Evolutionary conservation across 2,113 vertebrate species (phyloP).

Genomic region (Ailurus styani): DNA sequence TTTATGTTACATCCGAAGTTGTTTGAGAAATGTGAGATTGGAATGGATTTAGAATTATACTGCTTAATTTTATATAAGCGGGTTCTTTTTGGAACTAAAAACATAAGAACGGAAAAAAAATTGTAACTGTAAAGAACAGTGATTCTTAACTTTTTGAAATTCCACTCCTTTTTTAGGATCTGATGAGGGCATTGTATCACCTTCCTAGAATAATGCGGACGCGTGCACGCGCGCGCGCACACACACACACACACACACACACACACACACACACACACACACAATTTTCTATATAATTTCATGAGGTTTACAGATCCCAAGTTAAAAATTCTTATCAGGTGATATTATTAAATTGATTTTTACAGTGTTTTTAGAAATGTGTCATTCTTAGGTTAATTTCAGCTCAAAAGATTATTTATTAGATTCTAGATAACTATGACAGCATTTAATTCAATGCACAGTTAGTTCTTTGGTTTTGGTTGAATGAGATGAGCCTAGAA

Average conservation of each 20-base stretch:
- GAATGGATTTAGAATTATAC: not conserved
- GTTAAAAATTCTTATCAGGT: not conserved
- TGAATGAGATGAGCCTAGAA: not conserved
- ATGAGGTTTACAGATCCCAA: not conserved
- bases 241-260: not conserved
- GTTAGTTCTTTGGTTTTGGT: not conserved
- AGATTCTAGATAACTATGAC: not conserved
- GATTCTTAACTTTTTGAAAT: not conserved
- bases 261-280: not conserved
- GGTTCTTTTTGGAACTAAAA: constrained; percentile 15
- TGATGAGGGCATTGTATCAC: not conserved
- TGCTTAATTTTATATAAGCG: not conserved
- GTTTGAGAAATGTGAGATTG: not conserved
- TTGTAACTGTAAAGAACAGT: not conserved
- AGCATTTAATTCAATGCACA: not conserved
- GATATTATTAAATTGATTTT: not conserved
- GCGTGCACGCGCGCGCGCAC: too few relatives aligned
- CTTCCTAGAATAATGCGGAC: not conserved
- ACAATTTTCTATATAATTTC: not conserved
- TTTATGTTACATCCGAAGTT: not conserved
- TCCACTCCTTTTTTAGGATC: not conserved
- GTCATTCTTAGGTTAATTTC: constrained; percentile 8
- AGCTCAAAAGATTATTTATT: not conserved
- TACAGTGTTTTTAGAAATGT: not conserved
- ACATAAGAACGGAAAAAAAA: not conserved